phyloP scores from a whole-genome alignment of 2,113 vertebrate genomes.

The Sander lucioperca region DNA sequence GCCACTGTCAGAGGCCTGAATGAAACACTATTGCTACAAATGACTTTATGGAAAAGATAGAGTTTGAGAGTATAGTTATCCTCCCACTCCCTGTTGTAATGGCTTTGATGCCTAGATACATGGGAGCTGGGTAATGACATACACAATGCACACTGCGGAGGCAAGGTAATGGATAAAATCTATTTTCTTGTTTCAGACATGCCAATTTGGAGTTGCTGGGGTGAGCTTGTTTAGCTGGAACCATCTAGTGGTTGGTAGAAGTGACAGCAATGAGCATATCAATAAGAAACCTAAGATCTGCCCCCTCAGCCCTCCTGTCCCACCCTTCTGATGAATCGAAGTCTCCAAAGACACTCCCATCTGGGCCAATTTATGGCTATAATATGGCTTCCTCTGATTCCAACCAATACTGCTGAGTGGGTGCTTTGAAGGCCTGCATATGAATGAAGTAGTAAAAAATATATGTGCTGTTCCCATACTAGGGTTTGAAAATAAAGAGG shows the following conservation, averaged over 20 bases:
- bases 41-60: conserved; percentile 59
- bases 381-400: conserved; percentile 48
- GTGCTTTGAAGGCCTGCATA: conserved; percentile 41
- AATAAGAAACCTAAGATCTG: conserved; percentile 59
- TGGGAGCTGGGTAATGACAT: conserved; percentile 60
- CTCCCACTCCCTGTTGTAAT: conserved; percentile 57
- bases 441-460: conserved; percentile 47
- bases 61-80: conserved; percentile 57
- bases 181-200: conserved; percentile 61
- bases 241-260: conserved; percentile 26
- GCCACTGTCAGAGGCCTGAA: conserved; percentile 44
- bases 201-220: conserved; percentile 65
- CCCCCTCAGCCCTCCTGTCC: conserved; percentile 64
- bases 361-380: conserved; percentile 59
- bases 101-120: conserved; percentile 54
- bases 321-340: conserved; percentile 53
- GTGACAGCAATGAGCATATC: conserved; percentile 73
- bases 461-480: conserved; percentile 2
- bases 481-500: conserved; percentile 11
- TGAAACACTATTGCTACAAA: conserved; percentile 54
- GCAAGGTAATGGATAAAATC: conserved; percentile 69
- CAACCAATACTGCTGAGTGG: conserved; percentile 55
- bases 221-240: conserved; percentile 44
- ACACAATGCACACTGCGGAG: conserved; percentile 51
- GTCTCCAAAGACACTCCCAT: conserved; percentile 43